Conservation (phyloP, 1,140 invertebrate species). For the Eubasilissa regina region DNA sequence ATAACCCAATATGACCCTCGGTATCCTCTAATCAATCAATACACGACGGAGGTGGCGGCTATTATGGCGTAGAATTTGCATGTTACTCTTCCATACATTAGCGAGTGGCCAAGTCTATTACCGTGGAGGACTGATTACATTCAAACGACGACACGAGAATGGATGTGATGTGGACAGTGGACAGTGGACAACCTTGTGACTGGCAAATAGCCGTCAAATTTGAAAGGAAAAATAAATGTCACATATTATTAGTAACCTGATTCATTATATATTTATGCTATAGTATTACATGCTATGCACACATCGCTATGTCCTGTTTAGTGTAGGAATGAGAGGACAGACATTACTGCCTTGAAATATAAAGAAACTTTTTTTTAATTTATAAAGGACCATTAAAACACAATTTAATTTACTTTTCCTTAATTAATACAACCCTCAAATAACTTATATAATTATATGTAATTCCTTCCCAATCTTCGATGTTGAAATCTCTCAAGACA, state of each 20-base stretch:
- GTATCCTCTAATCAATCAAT: conserved; percentile 22
- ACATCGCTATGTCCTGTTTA: no score
- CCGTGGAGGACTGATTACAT: conserved; percentile 15
- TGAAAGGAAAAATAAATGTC: no score
- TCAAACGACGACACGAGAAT: conserved; percentile 1
- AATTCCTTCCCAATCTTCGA: not conserved
- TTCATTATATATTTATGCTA: no score
- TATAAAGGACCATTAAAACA: not conserved
- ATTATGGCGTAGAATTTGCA: conserved; percentile 15
- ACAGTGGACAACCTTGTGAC: no score
- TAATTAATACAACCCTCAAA: not conserved
- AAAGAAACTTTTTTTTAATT: no score
- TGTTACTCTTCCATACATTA: conserved; percentile 17
- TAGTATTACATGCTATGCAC: no score
- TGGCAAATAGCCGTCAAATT: no score
- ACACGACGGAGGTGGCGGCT: conserved; percentile 6
- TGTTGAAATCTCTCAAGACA: no score
- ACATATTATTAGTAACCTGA: no score
- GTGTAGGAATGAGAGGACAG: no score
- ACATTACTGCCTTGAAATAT: no score
- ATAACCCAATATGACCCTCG: conserved; percentile 5
- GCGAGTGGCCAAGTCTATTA: conserved; percentile 11
- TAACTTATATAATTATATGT: not conserved
- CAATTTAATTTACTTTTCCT: not conserved
- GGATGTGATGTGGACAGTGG: not conserved